Evolutionary conservation across 2,888 invertebrate species (phyloP).

Genomic region (Rhorus exstirpatorius): DNA sequence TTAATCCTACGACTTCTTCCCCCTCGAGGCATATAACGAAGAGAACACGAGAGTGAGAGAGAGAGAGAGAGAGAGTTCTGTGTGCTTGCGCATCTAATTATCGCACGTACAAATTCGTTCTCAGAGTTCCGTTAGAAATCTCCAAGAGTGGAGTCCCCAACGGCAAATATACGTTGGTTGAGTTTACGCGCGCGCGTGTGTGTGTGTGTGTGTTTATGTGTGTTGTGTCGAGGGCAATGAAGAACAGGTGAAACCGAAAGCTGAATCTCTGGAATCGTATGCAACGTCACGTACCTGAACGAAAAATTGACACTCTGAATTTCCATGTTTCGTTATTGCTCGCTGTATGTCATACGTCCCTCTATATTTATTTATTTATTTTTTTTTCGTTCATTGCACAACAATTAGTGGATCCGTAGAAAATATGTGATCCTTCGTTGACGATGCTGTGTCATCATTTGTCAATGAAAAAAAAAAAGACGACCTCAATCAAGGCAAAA

Average conservation of each 20-base stretch:
- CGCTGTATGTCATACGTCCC: not conserved
- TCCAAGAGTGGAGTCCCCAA: not conserved
- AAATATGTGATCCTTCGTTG: too few relatives aligned
- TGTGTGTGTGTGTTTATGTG: slow-evolving; percentile 2
- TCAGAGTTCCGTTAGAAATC: not conserved
- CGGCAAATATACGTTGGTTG: too few relatives aligned
- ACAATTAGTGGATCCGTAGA: not conserved
- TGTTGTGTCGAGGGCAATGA: slow-evolving; percentile 11
- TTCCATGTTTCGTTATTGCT: slow-evolving; percentile 33
- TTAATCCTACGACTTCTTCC: too few relatives aligned
- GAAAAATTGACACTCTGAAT: slow-evolving; percentile 42
- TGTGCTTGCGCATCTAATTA: slow-evolving; percentile 63
- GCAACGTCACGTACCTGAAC: slow-evolving; percentile 53
- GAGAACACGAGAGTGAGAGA: not conserved
- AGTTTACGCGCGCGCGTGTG: too few relatives aligned
- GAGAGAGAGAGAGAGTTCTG: not conserved
- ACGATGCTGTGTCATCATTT: too few relatives aligned
- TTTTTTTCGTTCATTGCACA: not conserved
- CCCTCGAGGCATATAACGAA: not conserved
- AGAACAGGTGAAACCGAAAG: slow-evolving; percentile 29
- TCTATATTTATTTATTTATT: too few relatives aligned
- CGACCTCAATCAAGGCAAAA: too few relatives aligned
- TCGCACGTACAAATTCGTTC: slow-evolving; percentile 42
- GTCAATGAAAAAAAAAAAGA: too few relatives aligned
- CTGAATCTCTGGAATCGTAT: slow-evolving; percentile 42